A percentile compares a stretch with the other conserved stretches of the same genome.
Evolutionary conservation across 2,888 invertebrate species (phyloP).

Genomic region (Oxytorus armatus): DNA sequence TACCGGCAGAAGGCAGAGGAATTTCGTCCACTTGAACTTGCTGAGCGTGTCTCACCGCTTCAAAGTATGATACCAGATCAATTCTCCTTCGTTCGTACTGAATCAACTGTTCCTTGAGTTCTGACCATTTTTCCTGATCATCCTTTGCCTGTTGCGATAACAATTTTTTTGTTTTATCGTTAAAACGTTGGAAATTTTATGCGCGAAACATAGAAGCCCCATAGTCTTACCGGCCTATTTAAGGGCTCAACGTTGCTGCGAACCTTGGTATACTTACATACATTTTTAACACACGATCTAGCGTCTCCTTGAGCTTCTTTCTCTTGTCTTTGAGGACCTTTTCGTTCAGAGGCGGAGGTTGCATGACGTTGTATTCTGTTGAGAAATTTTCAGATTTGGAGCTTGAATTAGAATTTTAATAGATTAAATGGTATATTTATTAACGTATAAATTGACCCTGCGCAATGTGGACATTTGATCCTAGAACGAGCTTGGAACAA

Average conservation of each 20-base stretch:
- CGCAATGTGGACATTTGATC: too few species aligned
- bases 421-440: too few species aligned
- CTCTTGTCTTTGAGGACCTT: constrained; percentile 98
- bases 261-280: constrained; percentile 91
- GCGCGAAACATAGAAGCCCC: not conserved
- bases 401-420: not conserved
- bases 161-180: not conserved
- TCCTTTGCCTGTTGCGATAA: constrained; percentile 92
- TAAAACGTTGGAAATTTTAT: not conserved
- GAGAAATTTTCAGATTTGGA: constrained; percentile 18
- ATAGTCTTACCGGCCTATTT: constrained; percentile 32
- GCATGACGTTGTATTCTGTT: constrained; percentile 96
- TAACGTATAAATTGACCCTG: too few species aligned
- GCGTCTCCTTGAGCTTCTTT: constrained; percentile 97
- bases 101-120: constrained; percentile 94
- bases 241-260: not conserved
- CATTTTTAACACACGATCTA: constrained; percentile 96
- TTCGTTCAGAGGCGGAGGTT: constrained; percentile 97
- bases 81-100: constrained; percentile 96
- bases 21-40: constrained; percentile 98
- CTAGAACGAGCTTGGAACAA: too few species aligned
- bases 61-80: constrained; percentile 95
- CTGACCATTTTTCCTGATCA: constrained; percentile 97
- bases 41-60: constrained; percentile 97
- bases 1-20: constrained; percentile 90